phyloP scores from a whole-genome alignment of 2,888 invertebrate genomes.

The Teleiodes luculella region DNA sequence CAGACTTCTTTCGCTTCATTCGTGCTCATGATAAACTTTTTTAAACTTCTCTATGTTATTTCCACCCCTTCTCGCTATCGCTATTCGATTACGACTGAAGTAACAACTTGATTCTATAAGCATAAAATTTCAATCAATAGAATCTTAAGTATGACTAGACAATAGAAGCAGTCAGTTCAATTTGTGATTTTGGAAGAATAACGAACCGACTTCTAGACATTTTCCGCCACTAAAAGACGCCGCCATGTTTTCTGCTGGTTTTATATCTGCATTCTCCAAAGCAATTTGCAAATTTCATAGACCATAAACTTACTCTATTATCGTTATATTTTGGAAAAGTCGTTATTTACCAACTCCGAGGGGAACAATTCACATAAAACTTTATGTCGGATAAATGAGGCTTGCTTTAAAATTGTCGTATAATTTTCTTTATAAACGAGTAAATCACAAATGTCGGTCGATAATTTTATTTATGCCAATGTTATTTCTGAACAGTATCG shows the following conservation, averaged over 20 bases:
- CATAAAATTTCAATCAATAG: too few relatives aligned
- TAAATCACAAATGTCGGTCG: background rate
- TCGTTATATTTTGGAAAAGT: constrained; percentile 23
- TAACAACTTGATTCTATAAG: too few relatives aligned
- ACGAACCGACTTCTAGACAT: background rate
- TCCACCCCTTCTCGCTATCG: too few relatives aligned
- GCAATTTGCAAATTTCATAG: constrained; percentile 8
- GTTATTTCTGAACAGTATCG: background rate
- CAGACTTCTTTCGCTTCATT: too few relatives aligned
- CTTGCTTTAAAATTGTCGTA: constrained; percentile 3
- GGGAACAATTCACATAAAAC: constrained; percentile 37
- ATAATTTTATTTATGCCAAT: background rate
- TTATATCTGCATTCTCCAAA: background rate
- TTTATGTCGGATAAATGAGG: constrained; percentile 31
- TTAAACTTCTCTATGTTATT: too few relatives aligned
- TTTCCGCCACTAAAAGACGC: background rate
- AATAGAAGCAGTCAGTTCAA: too few relatives aligned
- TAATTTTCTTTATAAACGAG: background rate
- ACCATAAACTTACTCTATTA: constrained; percentile 7
- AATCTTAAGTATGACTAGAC: too few relatives aligned
- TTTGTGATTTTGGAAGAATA: background rate
- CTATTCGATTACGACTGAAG: too few relatives aligned
- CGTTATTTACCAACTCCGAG: constrained; percentile 27
- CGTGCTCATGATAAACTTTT: too few relatives aligned
- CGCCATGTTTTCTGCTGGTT: background rate